phyloP scores from a whole-genome alignment of 2,113 vertebrate genomes.

The Aleadryas rufinucha region DNA sequence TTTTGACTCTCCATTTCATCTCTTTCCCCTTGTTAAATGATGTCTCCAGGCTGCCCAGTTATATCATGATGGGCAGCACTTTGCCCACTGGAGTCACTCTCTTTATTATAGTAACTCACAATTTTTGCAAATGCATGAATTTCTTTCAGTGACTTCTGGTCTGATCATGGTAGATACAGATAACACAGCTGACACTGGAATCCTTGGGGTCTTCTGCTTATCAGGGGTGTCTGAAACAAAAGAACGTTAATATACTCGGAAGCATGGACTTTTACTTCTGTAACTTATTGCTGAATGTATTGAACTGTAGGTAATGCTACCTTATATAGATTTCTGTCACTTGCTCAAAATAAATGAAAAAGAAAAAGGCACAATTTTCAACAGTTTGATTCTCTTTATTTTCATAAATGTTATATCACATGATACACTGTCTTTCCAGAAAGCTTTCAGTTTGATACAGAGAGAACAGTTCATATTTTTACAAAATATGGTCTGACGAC shows the following conservation, averaged over 20 bases:
- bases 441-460: neutral
- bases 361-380: neutral
- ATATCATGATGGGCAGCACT: neutral
- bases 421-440: neutral
- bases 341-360: neutral
- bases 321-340: neutral
- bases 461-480: neutral
- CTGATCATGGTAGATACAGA: neutral
- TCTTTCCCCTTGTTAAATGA: neutral
- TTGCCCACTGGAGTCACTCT: neutral
- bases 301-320: neutral
- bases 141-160: neutral
- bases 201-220: neutral
- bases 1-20: neutral
- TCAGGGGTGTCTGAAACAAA: neutral
- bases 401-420: neutral
- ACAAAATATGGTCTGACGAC: neutral
- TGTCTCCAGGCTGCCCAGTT: neutral
- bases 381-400: conserved; percentile 53
- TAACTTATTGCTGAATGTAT: neutral
- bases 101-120: neutral
- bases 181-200: neutral
- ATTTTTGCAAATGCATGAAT: neutral
- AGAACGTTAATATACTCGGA: neutral
- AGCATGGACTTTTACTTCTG: neutral